phyloP scores from a whole-genome alignment of 2,797 vertebrate species.

The Coluber constrictor region DNA sequence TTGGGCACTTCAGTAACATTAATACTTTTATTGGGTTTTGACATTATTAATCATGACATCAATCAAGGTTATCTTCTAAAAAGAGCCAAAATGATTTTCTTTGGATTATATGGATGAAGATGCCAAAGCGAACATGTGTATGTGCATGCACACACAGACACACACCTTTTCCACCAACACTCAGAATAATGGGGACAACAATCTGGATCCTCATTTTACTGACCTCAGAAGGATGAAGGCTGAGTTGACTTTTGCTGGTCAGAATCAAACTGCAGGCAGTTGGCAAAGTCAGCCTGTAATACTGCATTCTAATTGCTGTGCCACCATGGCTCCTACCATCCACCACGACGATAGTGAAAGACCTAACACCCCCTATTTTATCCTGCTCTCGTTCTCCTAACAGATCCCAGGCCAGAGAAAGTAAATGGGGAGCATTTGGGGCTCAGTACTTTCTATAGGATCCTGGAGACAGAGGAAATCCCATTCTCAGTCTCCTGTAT shows the following conservation, averaged over 20 bases:
- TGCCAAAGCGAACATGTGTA: background rate
- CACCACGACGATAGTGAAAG: background rate
- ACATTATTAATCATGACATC: slow-evolving; percentile 24
- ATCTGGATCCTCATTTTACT: background rate
- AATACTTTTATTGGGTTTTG: slow-evolving; percentile 2
- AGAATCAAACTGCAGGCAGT: background rate
- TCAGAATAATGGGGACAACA: background rate
- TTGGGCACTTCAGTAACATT: slow-evolving; percentile 10
- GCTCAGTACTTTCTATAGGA: background rate
- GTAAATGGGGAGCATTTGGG: too few relatives aligned
- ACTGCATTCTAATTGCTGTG: background rate
- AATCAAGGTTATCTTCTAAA: background rate
- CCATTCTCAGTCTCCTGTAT: background rate
- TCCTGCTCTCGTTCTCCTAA: background rate
- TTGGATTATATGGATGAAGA: slow-evolving; percentile 5
- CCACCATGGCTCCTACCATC: background rate
- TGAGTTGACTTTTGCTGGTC: background rate
- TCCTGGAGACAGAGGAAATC: background rate
- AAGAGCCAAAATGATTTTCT: background rate
- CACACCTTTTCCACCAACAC: too few relatives aligned
- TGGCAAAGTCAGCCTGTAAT: background rate
- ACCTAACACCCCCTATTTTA: background rate
- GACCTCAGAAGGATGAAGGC: background rate
- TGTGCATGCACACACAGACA: background rate
- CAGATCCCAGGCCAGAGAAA: background rate